phyloP scores from a whole-genome alignment of 2,113 vertebrate genomes.

The Polypterus bichir region DNA sequence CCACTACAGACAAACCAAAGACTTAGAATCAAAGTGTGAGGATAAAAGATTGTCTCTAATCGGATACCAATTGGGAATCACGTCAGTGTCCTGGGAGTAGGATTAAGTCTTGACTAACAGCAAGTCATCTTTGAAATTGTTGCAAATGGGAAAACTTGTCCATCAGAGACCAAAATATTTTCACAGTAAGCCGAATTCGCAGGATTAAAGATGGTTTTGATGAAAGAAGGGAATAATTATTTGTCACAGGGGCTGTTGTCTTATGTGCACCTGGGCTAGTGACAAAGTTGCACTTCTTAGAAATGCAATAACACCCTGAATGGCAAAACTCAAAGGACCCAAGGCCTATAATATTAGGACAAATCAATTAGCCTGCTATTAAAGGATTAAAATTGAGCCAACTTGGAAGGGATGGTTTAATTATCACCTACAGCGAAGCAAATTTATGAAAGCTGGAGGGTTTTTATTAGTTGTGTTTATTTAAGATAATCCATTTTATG shows the following conservation, averaged over 20 bases:
- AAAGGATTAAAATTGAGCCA: conserved; percentile 36
- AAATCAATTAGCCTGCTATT: conserved; percentile 58
- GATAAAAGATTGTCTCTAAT: conserved; percentile 20
- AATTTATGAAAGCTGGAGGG: conserved; percentile 36
- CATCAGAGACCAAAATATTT: conserved; percentile 31
- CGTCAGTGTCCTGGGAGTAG: conserved; percentile 24
- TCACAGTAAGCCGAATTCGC: conserved; percentile 24
- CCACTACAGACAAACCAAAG: conserved; percentile 2
- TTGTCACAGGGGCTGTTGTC: conserved; percentile 34
- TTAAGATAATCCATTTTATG: conserved; percentile 44
- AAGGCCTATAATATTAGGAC: conserved; percentile 45
- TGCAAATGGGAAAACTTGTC: conserved; percentile 39
- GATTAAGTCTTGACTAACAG: conserved; percentile 34
- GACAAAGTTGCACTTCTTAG: neutral
- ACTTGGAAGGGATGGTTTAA: conserved; percentile 51
- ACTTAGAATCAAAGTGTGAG: conserved; percentile 9
- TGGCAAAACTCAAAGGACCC: conserved; percentile 33
- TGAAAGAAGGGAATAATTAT: conserved; percentile 29
- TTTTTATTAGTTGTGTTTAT: conserved; percentile 50
- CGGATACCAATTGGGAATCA: conserved; percentile 30
- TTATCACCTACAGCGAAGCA: conserved; percentile 53
- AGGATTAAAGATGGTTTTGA: neutral
- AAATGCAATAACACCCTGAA: conserved; percentile 32
- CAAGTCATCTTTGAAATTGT: conserved; percentile 38
- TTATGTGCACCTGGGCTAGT: conserved; percentile 37